Evolutionary conservation across 2,888 invertebrate genomes (phyloP), one percentile per base, ranked within the genome.

Genomic region (Microchrysa polita): DNA sequence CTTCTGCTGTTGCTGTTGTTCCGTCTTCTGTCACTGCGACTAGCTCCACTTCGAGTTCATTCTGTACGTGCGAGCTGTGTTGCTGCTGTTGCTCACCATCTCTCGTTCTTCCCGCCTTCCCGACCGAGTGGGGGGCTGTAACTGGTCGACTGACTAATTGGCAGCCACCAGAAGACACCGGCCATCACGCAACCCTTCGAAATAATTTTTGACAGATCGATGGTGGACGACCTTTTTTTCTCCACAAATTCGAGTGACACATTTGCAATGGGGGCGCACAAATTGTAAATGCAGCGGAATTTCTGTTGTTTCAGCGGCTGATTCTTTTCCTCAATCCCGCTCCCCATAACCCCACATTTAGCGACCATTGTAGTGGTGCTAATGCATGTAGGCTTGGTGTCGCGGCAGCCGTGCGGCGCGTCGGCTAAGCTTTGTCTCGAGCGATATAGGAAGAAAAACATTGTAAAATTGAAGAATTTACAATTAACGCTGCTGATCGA

Each of bases 271-370:
- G n/a, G n/a, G n/a, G 55, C 7, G 7, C 27, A 34, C 27, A 34
- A 34, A 5, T 34, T 34, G 55, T 27, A 60, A 60, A 72, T 60
- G 44, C 72, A 72, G 60, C 72, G 72, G 72, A 60, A 72, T 60
- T 72, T 60, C 48, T 71, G 57, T 59, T 72, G 44, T 59, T 59
- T 60, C 52, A n/a, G 2, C 48, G 27, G 27, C 27, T 34, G 27
- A 2, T 34, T 34, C 27, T 34, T 5, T 34, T 34, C 4, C 27
- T 34, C 27, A 5, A 7, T 34, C 7, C 27, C 27, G 53, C 53
- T 57, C 42, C 69, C 55, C 69, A 53, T 27, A 18, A 10, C 42
- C 69, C 55, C 69, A 53, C 53, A 18, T 34, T 42, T 69, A 20
- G 18, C 53, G 20, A 23, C n/a, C 18, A 53, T n/a, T 67, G 53